Evolutionary conservation across 2,113 vertebrate species (phyloP), one percentile per base, ranked within the genome.

Genomic region (Ptilonorhynchus violaceus): DNA sequence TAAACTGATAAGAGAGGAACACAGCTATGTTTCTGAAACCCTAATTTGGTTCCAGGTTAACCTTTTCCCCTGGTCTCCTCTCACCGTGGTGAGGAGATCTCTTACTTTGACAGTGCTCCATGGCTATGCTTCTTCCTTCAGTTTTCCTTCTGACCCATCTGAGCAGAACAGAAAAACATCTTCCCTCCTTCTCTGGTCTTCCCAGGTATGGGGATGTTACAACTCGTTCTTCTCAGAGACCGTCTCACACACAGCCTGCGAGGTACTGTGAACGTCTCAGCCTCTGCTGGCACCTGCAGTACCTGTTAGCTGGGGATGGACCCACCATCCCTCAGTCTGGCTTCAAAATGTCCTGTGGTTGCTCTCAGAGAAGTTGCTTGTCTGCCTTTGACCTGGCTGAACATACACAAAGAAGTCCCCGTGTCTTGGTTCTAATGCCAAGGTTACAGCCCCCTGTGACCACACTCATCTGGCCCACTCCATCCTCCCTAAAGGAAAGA

Each of bases 1-100:
- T 97, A 96, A 97, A 97, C 88, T 96, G 95, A 63, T 94, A 95
- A 96, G 86, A 79, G 84, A 87, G 77, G 88, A 92, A 75, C 79
- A 87, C 59, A 63, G 68, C 69, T 96, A 79, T 80, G 87, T 92
- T 94, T 93, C 85, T 93, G 91, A 96, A 96, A 92, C 85, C 67
- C 72, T 93, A 91, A 90, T 96, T 96, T 95, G 94, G 92, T 85
- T 84, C 77, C 81, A 91, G 67, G 92, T 93, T 97, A 97, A 96
- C 88, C 69, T 96, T 95, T 92, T 44, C 47, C 79, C 63, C 59
- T 47, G 44, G 42, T 85, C 73, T 86, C 55, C 53, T 50, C 62
- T 93, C 87, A 67, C 30, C 1, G 0, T 58, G 31, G 39, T 79
- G 75, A 70, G 85, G 79, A 72, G 68, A 74, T 55, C 37, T 85